A percentile compares a stretch with the other conserved stretches of the same genome.
Evolutionary conservation across 2,888 invertebrate genomes (phyloP).

Genomic region (Apodemia mormo): DNA sequence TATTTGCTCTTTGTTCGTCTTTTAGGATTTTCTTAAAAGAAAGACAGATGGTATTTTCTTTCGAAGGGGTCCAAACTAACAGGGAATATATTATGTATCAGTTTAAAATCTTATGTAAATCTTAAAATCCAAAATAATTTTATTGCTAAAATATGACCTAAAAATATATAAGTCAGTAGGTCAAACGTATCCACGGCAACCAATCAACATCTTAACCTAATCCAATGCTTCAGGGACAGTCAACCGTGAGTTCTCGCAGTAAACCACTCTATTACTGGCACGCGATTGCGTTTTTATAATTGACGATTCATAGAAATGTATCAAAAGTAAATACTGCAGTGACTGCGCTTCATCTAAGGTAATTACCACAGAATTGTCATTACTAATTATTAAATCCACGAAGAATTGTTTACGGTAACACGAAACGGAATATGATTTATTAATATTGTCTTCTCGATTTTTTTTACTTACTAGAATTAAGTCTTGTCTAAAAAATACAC

Average conservation of each 20-base stretch:
- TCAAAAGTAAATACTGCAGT: neutral
- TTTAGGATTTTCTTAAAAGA: no score
- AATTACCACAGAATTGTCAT: neutral
- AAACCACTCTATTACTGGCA: conserved; percentile 15
- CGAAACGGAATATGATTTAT: neutral
- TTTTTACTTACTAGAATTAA: no score
- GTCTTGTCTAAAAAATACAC: no score
- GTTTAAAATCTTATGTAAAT: no score
- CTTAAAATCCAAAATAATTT: no score
- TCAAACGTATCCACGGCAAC: conserved; percentile 43
- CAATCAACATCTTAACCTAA: conserved; percentile 34
- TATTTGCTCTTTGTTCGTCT: no score
- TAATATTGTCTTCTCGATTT: no score
- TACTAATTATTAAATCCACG: neutral
- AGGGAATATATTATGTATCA: no score
- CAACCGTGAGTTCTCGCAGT: conserved; percentile 34
- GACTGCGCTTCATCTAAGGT: no score
- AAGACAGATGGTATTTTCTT: no score
- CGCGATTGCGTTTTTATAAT: conserved; percentile 11
- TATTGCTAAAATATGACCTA: neutral
- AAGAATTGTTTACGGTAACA: neutral
- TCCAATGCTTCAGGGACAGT: conserved; percentile 19
- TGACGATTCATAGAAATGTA: conserved; percentile 1
- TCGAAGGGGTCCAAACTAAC: no score
- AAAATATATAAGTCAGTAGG: conserved; percentile 30